Evolutionary conservation across 1,140 invertebrate species (phyloP), one percentile per base, ranked within the genome.

Genomic region (Brachionus rotundiformis): DNA sequence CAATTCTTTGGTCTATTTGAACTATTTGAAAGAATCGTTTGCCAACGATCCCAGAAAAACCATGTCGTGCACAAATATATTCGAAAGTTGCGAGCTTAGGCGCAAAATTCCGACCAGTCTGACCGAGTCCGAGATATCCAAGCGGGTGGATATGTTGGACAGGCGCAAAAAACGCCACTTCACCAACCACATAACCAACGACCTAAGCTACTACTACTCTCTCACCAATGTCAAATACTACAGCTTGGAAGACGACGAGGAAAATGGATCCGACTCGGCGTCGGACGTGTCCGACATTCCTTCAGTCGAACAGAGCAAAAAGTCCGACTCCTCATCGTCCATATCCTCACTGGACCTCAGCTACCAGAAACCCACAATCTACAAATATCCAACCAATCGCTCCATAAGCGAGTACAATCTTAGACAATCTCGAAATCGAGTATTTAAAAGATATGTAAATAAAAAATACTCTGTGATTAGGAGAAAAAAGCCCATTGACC

Each of bases 121-220:
- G 8, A 73, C 68, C 39, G 68, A 73, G 41, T 73, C 68, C 11
- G 68, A 73, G 36, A 23, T 73, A 44, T 73, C 68, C 11, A 73
- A 73, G 27, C 33, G 39, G 8, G 10, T 73, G 1, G 63, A 63
- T 29, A 11, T 63, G 61, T 63, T 63, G 5, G 27, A 16, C 6
- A 44, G 4, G 8, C 33, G 39, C 41, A 73, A 73, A 73, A 73
- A 79, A 33, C 19, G 76, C 49, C 19, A 47, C n/a, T 39, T 31
- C 25, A 29, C 11, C 16, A 54, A 54, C 29, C 47, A 25, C 19
- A 59, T 59, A 10, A 36, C 47, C 19, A 54, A 63, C 33, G 76
- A 79, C 23, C 36, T 79, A 19, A 79, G 76, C 29, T 79, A 79
- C 25, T 79, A 79, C 23, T 79, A 79, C 19, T 79, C 76, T 1